These are phyloP conservation scores for Xanthia icteritia DNA, from an alignment of 2,888 invertebrate genomes.

Conservation along the genomic window DNA sequence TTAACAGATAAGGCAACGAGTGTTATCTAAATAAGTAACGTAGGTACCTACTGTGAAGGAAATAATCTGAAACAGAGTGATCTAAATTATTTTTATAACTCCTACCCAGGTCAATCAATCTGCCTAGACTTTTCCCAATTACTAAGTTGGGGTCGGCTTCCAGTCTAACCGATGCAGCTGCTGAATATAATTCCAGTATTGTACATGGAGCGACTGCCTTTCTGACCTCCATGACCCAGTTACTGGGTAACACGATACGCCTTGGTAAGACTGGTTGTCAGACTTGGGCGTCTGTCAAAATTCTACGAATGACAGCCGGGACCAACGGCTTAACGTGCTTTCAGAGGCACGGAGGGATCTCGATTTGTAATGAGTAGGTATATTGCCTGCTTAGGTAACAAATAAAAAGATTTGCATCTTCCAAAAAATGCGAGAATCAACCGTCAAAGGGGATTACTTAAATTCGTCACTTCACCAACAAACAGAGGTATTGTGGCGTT, in stretches of 20 bases:
- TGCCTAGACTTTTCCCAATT: neutral
- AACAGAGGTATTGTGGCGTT: neutral
- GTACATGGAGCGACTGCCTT: neutral
- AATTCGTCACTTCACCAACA: neutral
- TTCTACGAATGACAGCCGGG: neutral
- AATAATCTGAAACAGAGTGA: too few relatives aligned
- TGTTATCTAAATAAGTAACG: conserved; percentile 63
- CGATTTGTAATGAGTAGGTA: neutral
- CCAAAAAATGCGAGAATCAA: neutral
- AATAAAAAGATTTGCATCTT: neutral
- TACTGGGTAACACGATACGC: neutral
- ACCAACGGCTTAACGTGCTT: neutral
- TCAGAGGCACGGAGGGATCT: neutral
- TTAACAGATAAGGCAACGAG: conserved; percentile 76
- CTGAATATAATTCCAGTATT: neutral
- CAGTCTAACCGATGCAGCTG: neutral
- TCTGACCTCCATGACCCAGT: neutral
- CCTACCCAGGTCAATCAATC: neutral
- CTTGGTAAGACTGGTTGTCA: neutral
- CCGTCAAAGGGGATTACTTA: neutral
- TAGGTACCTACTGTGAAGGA: conserved; percentile 40
- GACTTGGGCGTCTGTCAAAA: neutral
- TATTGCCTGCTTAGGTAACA: neutral
- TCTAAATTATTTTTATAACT: neutral
- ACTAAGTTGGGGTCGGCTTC: neutral